A percentile compares a stretch with the other conserved stretches of the same genome.
phyloP scores from a whole-genome alignment of 64 coral and sea anemone species.

The Stylophora pistillata region DNA sequence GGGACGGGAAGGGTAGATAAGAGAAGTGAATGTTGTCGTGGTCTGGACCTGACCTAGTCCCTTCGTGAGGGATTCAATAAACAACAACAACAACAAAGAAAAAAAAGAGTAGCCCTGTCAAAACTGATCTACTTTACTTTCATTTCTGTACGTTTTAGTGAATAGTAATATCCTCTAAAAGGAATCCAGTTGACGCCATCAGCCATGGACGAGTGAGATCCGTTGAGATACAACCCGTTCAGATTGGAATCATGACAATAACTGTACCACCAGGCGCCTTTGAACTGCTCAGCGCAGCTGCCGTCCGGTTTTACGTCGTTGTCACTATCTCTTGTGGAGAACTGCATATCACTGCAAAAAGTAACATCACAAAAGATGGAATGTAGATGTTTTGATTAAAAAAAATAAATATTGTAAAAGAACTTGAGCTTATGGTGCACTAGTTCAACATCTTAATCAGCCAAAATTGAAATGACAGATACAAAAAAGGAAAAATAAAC shows the following conservation, averaged over 20 bases:
- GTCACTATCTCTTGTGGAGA: conserved; percentile 26
- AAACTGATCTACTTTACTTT: too few species aligned
- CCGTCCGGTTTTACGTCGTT: background rate
- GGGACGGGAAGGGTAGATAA: too few species aligned
- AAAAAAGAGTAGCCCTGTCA: too few species aligned
- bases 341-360: conserved; percentile 17
- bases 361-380: background rate
- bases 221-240: conserved; percentile 31
- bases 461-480: too few species aligned
- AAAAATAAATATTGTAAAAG: background rate
- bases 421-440: background rate
- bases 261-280: conserved; percentile 34
- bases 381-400: too few species aligned
- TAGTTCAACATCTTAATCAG: too few species aligned
- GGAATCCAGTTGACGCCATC: conserved; percentile 14
- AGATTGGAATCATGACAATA: conserved; percentile 2
- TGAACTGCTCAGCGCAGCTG: conserved; percentile 12
- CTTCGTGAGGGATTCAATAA: too few species aligned
- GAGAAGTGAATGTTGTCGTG: too few species aligned
- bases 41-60: too few species aligned
- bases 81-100: too few species aligned
- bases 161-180: conserved; percentile 17
- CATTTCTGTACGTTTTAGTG: too few species aligned
- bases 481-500: too few species aligned
- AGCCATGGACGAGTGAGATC: background rate